Base-by-base conservation (phyloP, 2,888 invertebrate species). In the Tenthredo distinguenda region DNA sequence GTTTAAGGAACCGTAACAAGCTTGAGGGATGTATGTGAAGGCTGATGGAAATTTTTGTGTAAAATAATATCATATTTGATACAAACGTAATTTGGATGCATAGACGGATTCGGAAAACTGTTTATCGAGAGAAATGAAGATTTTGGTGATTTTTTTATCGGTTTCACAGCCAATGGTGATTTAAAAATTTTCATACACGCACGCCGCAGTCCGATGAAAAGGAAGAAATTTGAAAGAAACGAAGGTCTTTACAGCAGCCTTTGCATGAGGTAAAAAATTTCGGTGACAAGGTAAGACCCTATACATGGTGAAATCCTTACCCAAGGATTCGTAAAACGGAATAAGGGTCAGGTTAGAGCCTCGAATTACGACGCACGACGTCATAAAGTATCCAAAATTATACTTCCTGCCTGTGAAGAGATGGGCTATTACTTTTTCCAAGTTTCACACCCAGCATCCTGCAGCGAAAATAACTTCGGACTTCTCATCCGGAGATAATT, bases 351-450 rank as follows among this genome's bases (percentile, higher is more conserved):
- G 55, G 43, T 71, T 68, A 7, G 71, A 31, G 43, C 40, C 65
- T 83, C 47, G 68, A 83, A 83, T 83, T 83, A 83, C 81, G 81
- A 62, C 62, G 81, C 58, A 58, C 81, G 55, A 77, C 77, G 62
- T 81, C 58, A 68, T 83, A 68, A 71, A 83, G 71, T 68, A 83
- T 83, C 83, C 65, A 50, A 83, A 68, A 83, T 83, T 83, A 83
- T 83, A 68, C 68, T 83, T 83, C 43, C 55, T 71, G 50, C 68
- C 65, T 71, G 68, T 26, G 62, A 81, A 81, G 58, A 81, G 40
- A 83, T 71, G 65, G 83, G 83, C 83, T 83, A 71, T 83, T 68
- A 83, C 83, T 83, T 83, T 82, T 71, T 71, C 68, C 18, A 83
- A 71, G 31, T 83, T 83, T 83, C 71, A 65, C 65, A 40, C 83